Conservation (phyloP, 1,140 invertebrate genomes). For the Brachionus sp. region DNA sequence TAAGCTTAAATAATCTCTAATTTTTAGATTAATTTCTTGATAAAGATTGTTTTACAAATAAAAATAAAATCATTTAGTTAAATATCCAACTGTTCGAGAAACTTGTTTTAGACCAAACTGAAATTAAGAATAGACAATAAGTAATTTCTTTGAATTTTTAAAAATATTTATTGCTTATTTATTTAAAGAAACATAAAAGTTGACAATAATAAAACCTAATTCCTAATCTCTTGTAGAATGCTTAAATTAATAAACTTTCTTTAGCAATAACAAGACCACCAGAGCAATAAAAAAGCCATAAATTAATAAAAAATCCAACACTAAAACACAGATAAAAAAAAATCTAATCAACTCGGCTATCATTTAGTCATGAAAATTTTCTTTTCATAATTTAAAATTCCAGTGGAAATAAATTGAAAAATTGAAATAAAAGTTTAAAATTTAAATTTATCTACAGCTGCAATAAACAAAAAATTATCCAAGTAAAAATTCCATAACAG, state of each 20-base stretch:
- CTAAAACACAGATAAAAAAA: background rate
- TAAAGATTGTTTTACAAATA: background rate
- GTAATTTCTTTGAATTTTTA: background rate
- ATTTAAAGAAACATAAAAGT: slow-evolving; percentile 6
- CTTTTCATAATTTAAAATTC: background rate
- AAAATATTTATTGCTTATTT: slow-evolving; percentile 29
- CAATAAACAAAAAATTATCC: slow-evolving; percentile 6
- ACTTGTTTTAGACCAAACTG: background rate
- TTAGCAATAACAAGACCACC: slow-evolving; percentile 28
- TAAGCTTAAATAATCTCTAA: no score
- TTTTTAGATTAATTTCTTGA: background rate
- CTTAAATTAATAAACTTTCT: slow-evolving; percentile 13
- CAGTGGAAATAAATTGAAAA: background rate
- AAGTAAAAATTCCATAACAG: background rate
- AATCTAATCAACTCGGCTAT: background rate
- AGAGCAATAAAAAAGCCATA: slow-evolving; percentile 33
- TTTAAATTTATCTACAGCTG: slow-evolving; percentile 22
- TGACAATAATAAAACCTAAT: slow-evolving; percentile 38
- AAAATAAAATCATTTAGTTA: background rate
- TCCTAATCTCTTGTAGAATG: background rate
- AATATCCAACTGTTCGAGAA: background rate
- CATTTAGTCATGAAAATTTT: background rate
- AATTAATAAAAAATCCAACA: slow-evolving; percentile 5
- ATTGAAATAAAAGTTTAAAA: background rate
- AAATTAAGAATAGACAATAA: background rate